Evolutionary conservation across 1,140 invertebrate species (phyloP), one percentile per base, ranked within the genome.

Genomic region (Diorhabda carinulata): DNA sequence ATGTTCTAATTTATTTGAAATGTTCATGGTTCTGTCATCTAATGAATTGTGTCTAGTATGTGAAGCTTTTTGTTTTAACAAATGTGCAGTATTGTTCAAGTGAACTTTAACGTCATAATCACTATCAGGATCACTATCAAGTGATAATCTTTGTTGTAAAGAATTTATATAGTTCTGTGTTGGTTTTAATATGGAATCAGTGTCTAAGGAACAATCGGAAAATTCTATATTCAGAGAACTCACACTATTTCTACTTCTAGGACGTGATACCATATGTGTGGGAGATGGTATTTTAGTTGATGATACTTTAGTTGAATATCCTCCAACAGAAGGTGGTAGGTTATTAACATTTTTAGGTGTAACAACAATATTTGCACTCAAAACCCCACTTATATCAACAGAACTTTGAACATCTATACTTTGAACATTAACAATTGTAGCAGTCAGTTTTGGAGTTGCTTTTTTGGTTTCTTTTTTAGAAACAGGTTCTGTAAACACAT

Each of bases 161-260:
- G 87, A 87, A 42, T 86, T 87, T 67, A 90, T 88, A 8, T 88
- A 88, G 71, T 87, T 88, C 74, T 89, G 87, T 2, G 88, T 89
- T 73, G 88, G 88, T 66, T 87, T 84, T 41, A 90, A 79, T 72
- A 89, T 89, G 0, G 86, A 84, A 74, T 89, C 88, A 0, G 86
- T 86, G 67, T 89, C 88, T 72, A 88, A 82, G 72, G 82, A 84
- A 66, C 80, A 81, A 62, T 84, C 82, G 41, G 77, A 78, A 64
- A 79, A 72, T 56, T 80, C 79, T 9, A 77, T 70, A 57, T 78
- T 76, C 41, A 73, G 65, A 6, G 77, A 80, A 60, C 73, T 77
- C n/a, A 79, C 77, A 71, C 82, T 83, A 72, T 82, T 84, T 65
- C 81, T 76, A 77, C 83, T 84, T 69, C 84, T 77, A 45, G 83